Conservation (phyloP, 2,888 invertebrate genomes). For the Adela reaumurella region DNA sequence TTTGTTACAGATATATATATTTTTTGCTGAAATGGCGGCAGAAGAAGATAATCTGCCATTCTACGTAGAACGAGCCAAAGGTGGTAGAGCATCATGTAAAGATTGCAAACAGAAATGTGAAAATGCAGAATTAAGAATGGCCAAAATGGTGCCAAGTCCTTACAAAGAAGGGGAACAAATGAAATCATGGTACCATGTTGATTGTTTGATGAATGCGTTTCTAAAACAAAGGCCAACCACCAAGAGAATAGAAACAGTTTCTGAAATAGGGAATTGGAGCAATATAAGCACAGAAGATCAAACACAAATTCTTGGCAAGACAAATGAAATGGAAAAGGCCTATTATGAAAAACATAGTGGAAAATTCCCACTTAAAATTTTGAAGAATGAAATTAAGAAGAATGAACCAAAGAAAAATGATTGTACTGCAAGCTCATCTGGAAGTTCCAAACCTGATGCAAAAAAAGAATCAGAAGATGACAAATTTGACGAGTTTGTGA, state of each 20-base stretch:
- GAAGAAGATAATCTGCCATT: conserved; percentile 38
- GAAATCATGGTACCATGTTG: conserved; percentile 82
- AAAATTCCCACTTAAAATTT: conserved; percentile 37
- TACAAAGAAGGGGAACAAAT: conserved; percentile 69
- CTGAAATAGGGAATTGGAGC: conserved; percentile 77
- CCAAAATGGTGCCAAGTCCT: conserved; percentile 74
- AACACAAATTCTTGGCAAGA: conserved; percentile 57
- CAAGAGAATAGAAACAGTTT: conserved; percentile 72
- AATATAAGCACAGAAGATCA: conserved; percentile 64
- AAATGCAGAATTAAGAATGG: conserved; percentile 69
- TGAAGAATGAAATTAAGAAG: conserved; percentile 25
- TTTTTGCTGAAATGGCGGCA: neutral
- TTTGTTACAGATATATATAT: no score
- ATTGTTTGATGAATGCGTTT: conserved; percentile 77
- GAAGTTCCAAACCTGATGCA: conserved; percentile 8
- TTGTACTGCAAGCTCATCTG: conserved; percentile 8
- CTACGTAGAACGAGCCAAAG: conserved; percentile 75
- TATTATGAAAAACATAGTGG: conserved; percentile 49
- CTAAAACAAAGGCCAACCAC: conserved; percentile 76
- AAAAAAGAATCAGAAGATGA: conserved; percentile 58
- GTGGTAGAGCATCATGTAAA: conserved; percentile 78
- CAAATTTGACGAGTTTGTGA: conserved; percentile 71
- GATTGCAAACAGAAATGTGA: conserved; percentile 80
- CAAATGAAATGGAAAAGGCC: conserved; percentile 59
- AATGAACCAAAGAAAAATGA: conserved; percentile 14